Evolutionary conservation across 2,113 vertebrate genomes (phyloP), one percentile per base, ranked within the genome.

Genomic region (Syngnathus floridae): DNA sequence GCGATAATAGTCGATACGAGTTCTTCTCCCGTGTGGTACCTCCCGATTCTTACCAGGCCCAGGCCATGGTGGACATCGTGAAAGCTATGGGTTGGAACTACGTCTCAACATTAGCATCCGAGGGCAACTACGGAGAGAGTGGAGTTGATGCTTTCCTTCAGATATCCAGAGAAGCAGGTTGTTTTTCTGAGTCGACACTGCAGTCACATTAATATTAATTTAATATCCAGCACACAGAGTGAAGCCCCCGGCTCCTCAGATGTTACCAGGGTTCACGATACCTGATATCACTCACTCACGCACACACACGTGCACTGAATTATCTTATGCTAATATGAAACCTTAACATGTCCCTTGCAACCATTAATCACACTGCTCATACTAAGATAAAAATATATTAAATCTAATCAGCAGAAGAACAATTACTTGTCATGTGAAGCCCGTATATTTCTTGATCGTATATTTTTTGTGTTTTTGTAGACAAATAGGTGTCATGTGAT

Each of bases 21-120:
- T 95, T 92, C 86, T 95, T 95, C 88, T 94, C 93, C 13, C 90
- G 94, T 0, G 93, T 95, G 80, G 93, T 95, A 52, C 94, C 93
- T 1, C 93, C 94, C 0, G 94, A 95, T 75, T 95, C 93, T 56
- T 94, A 94, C 82, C 94, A 95, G 87, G 94, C 94, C 21, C 94
- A 95, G 84, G 92, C 94, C 57, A 95, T 95, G 94, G 85, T 95
- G 88, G 94, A 94, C 81, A 94, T 95, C 0, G 93, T 95, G 46
- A 91, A 92, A 79, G 93, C 93, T 0, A 82, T 95, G 81, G 93
- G 93, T 11, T 95, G 94, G 94, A 95, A 94, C 84, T 95, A 95
- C 0, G 93, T 95, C 66, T 94, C 93, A 74, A 95, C 93, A 0
- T 66, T 95, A 77, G 94, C 93, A 14, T 95, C 94, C 0, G 93